A percentile compares a stretch with the other conserved stretches of the same genome.
phyloP scores from a whole-genome alignment of 2,888 invertebrate genomes.

The Ligdia adustata region DNA sequence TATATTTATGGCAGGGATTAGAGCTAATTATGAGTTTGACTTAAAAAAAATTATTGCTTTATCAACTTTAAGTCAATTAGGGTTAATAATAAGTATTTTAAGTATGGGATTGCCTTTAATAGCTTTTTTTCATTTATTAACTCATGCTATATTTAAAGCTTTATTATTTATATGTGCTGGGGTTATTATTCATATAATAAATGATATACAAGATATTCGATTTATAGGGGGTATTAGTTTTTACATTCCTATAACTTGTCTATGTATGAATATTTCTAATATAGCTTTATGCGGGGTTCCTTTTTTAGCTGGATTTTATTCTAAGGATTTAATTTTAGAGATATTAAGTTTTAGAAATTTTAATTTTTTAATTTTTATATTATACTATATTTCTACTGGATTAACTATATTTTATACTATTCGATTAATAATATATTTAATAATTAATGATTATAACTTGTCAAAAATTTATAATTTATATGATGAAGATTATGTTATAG shows the following conservation, averaged over 20 bases:
- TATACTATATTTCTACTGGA: slow-evolving; percentile 83
- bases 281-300: slow-evolving; percentile 86
- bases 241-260: slow-evolving; percentile 78
- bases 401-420: slow-evolving; percentile 84
- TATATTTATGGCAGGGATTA: slow-evolving; percentile 84
- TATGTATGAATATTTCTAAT: slow-evolving; percentile 84
- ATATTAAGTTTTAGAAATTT: slow-evolving; percentile 76
- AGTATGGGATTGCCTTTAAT: slow-evolving; percentile 80
- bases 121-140: slow-evolving; percentile 89
- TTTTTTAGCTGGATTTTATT: slow-evolving; percentile 87
- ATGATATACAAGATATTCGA: slow-evolving; percentile 88
- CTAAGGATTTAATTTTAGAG: slow-evolving; percentile 86
- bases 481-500: slow-evolving; percentile 76
- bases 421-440: slow-evolving; percentile 82
- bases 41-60: slow-evolving; percentile 91
- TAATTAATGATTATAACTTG: slow-evolving; percentile 77
- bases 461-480: slow-evolving; percentile 71
- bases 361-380: slow-evolving; percentile 80
- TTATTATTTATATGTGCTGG: slow-evolving; percentile 90
- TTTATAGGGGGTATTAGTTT: slow-evolving; percentile 77
- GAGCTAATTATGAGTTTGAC: slow-evolving; percentile 87
- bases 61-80: slow-evolving; percentile 90
- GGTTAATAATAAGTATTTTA: slow-evolving; percentile 88
- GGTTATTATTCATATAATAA: slow-evolving; percentile 86
- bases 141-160: slow-evolving; percentile 90